phyloP scores from a whole-genome alignment of 2,888 invertebrate genomes.

The Xiphydria camelus region DNA sequence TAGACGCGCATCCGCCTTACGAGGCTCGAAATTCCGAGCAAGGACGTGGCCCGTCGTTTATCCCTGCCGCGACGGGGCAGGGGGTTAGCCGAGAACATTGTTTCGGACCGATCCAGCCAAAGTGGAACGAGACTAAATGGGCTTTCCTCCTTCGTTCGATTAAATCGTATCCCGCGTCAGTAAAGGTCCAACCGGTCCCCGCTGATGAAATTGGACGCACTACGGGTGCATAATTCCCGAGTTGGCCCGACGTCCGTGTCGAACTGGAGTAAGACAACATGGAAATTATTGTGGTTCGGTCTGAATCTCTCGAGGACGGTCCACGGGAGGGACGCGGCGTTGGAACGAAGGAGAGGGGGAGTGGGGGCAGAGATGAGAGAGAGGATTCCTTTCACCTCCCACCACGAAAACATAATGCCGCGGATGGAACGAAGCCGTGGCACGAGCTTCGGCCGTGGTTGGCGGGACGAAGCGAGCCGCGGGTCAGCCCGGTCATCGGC shows the following conservation, averaged over 20 bases:
- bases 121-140: too few relatives aligned
- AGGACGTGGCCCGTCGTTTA: too few relatives aligned
- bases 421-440: slow-evolving; percentile 20
- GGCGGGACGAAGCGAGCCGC: slow-evolving; percentile 27
- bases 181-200: too few relatives aligned
- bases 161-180: too few relatives aligned
- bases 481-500: slow-evolving; percentile 54
- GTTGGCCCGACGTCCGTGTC: not conserved
- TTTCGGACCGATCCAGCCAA: too few relatives aligned
- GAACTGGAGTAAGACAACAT: slow-evolving; percentile 5
- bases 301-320: slow-evolving; percentile 2
- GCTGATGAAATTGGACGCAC: too few relatives aligned
- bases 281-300: not conserved
- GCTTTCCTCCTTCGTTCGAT: too few relatives aligned
- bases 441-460: slow-evolving; percentile 27
- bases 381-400: slow-evolving; percentile 29
- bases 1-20: too few relatives aligned
- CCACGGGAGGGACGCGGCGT: slow-evolving; percentile 5
- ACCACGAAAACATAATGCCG: slow-evolving; percentile 15
- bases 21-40: too few relatives aligned
- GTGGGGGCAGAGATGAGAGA: slow-evolving; percentile 9
- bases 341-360: not conserved
- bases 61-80: too few relatives aligned
- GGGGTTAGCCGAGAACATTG: too few relatives aligned
- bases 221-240: too few relatives aligned